Evolutionary conservation across 2,113 vertebrate genomes (phyloP).

Genomic region (Panthera tigris): DNA sequence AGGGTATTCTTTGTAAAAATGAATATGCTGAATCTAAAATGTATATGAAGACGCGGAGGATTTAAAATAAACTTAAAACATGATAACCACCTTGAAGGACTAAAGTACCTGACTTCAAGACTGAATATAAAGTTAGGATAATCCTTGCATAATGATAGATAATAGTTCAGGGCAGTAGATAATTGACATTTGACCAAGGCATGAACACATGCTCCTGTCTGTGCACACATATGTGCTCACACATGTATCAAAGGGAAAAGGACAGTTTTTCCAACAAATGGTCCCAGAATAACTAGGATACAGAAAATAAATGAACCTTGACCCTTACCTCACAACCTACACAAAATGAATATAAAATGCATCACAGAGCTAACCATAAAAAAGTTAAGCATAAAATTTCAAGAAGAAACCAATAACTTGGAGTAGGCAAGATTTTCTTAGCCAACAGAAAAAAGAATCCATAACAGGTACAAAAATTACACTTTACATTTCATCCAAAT

Average conservation of each 20-base stretch:
- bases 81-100: not conserved
- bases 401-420: constrained; percentile 1
- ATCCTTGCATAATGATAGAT: not conserved
- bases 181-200: not conserved
- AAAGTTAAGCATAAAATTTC: not conserved
- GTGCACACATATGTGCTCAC: not conserved
- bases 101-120: not conserved
- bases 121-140: not conserved
- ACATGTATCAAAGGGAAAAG: not conserved
- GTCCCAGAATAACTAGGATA: not conserved
- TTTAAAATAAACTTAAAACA: not conserved
- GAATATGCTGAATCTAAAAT: not conserved
- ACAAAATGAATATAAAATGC: not conserved
- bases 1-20: not conserved
- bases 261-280: not conserved
- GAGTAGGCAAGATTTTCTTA: not conserved
- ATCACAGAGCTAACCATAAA: not conserved
- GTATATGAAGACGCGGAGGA: not conserved
- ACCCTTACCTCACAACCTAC: not conserved
- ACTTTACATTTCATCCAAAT: not conserved
- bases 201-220: not conserved
- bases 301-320: not conserved
- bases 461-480: not conserved
- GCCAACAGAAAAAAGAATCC: not conserved
- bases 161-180: not conserved